A percentile compares a stretch with the other conserved stretches of the same genome.
phyloP scores from a whole-genome alignment of 2,797 vertebrate genomes.

The Urocyon cinereoargenteus region DNA sequence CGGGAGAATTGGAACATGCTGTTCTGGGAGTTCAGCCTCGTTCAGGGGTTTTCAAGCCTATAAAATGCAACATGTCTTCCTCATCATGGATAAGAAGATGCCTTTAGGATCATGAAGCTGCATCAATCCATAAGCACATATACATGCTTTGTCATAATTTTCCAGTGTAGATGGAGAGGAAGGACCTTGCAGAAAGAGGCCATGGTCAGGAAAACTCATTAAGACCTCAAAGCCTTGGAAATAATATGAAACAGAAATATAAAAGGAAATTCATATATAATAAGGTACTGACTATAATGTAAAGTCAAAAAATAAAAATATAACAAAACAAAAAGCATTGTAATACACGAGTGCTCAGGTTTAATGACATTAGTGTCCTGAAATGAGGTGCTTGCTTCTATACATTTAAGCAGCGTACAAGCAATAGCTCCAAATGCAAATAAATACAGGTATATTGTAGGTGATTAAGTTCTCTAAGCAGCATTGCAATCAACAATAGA shows the following conservation, averaged over 20 bases:
- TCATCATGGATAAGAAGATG: neutral
- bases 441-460: neutral
- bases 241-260: neutral
- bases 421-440: neutral
- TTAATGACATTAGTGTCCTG: neutral
- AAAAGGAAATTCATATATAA: neutral
- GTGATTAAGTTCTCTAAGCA: neutral
- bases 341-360: neutral
- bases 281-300: neutral
- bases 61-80: neutral
- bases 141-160: neutral
- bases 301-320: constrained; percentile 17
- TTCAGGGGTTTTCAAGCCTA: no score
- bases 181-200: neutral
- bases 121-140: neutral
- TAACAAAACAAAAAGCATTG: neutral
- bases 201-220: neutral
- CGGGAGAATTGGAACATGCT: neutral
- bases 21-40: neutral
- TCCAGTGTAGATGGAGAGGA: neutral
- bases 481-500: neutral
- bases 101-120: neutral
- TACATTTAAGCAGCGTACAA: neutral
- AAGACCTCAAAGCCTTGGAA: neutral
- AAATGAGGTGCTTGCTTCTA: neutral